Conservation (phyloP, 1,140 invertebrate genomes). For the Daktulosphaira vitifoliae region DNA sequence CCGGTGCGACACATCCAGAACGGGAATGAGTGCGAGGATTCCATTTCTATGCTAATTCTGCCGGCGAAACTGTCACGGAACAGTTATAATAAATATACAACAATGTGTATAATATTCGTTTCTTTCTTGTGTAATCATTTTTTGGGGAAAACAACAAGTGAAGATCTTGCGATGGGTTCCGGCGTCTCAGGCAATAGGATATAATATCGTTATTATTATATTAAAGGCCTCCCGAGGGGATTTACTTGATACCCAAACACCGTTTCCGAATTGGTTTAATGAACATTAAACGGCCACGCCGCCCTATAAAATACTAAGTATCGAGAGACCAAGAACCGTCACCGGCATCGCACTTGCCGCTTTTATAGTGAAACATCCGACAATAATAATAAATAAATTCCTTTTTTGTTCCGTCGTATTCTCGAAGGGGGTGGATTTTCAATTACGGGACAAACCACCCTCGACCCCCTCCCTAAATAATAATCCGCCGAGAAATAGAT, state of each 20-base stretch:
- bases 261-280: constrained; percentile 26
- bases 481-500: not conserved
- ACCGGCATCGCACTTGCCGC: not conserved
- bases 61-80: not conserved
- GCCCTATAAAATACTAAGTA: constrained; percentile 29
- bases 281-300: constrained; percentile 5
- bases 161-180: not conserved
- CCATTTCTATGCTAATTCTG: constrained; percentile 25
- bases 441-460: constrained; percentile 3
- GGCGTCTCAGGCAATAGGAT: too few species aligned
- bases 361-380: not conserved
- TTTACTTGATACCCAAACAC: not conserved
- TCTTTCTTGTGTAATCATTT: not conserved
- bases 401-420: not conserved
- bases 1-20: too few species aligned
- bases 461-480: constrained; percentile 2
- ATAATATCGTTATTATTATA: too few species aligned
- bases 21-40: not conserved
- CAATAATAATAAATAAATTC: constrained; percentile 18
- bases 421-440: constrained; percentile 2
- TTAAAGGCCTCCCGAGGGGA: not conserved
- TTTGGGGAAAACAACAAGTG: not conserved
- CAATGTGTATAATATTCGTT: too few species aligned
- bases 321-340: not conserved
- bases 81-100: not conserved